These are phyloP conservation scores for Centrocercus urophasianus DNA, from an alignment of 2,113 vertebrate genomes.

Conservation along the genomic window DNA sequence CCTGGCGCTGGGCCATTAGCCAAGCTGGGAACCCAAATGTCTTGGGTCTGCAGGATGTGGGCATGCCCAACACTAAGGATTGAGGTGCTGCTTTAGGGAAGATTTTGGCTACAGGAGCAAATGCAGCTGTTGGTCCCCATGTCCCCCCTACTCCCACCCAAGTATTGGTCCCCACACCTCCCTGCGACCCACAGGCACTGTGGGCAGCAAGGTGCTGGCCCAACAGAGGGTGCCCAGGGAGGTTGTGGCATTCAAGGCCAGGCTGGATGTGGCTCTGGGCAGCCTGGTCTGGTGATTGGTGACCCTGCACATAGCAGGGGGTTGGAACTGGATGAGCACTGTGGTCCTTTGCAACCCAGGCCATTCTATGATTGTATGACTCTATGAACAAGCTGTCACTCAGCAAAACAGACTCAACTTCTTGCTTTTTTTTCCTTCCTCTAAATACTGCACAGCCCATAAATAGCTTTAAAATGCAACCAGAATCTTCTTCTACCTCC, in stretches of 20 bases:
- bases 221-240: no score
- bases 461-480: not conserved
- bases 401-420: not conserved
- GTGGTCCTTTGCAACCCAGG: no score
- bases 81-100: fast-evolving
- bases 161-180: not conserved
- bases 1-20: not conserved
- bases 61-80: not conserved
- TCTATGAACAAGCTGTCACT: not conserved
- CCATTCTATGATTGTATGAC: no score
- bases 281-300: no score
- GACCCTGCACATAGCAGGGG: no score
- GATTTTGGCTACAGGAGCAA: not conserved
- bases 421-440: not conserved
- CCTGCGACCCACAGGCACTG: fast-evolving
- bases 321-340: no score
- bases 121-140: not conserved
- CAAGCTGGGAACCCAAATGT: not conserved
- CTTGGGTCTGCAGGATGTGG: fast-evolving
- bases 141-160: no score
- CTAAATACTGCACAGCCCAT: not conserved
- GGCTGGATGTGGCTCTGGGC: no score
- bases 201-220: not conserved
- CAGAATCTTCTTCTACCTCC: not conserved
- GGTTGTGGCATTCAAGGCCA: no score